A percentile compares a stretch with the other conserved stretches of the same genome.
Evolutionary conservation across 2,888 invertebrate genomes (phyloP).

Genomic region (Xestia xanthographa): DNA sequence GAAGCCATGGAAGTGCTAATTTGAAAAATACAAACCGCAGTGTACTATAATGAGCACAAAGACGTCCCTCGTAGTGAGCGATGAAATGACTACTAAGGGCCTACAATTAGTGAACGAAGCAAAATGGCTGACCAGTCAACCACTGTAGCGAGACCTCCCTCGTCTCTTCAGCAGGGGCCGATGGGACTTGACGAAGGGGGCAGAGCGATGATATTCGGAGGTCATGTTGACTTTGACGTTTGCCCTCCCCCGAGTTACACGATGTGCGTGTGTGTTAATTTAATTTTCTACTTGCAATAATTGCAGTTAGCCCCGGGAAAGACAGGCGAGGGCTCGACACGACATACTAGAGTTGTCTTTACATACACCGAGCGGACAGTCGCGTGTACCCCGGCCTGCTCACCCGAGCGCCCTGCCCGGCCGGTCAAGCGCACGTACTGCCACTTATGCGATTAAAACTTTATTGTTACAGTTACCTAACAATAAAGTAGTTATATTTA

Average conservation of each 20-base stretch:
- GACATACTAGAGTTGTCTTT: slow-evolving; percentile 83
- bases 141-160: slow-evolving; percentile 62
- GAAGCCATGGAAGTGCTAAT: slow-evolving; percentile 89
- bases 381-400: slow-evolving; percentile 70
- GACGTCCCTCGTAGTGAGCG: slow-evolving; percentile 83
- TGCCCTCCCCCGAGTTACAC: slow-evolving; percentile 81
- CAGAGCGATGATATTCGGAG: slow-evolving; percentile 63
- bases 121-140: slow-evolving; percentile 87
- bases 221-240: slow-evolving; percentile 74
- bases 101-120: slow-evolving; percentile 87
- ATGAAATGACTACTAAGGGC: slow-evolving; percentile 86
- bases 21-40: slow-evolving; percentile 89
- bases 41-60: slow-evolving; percentile 82
- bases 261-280: slow-evolving; percentile 89
- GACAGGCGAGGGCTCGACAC: slow-evolving; percentile 74
- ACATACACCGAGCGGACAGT: slow-evolving; percentile 77
- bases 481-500: no score
- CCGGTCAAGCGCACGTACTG: slow-evolving; percentile 53
- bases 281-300: slow-evolving; percentile 89
- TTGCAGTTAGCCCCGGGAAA: slow-evolving; percentile 81
- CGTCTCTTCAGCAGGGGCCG: slow-evolving; percentile 26
- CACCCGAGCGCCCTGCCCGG: slow-evolving; percentile 24
- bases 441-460: slow-evolving; percentile 60
- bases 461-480: slow-evolving; percentile 26
- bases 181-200: slow-evolving; percentile 53